phyloP scores from a whole-genome alignment of 1,140 invertebrate genomes.

The Habropoda laboriosa region DNA sequence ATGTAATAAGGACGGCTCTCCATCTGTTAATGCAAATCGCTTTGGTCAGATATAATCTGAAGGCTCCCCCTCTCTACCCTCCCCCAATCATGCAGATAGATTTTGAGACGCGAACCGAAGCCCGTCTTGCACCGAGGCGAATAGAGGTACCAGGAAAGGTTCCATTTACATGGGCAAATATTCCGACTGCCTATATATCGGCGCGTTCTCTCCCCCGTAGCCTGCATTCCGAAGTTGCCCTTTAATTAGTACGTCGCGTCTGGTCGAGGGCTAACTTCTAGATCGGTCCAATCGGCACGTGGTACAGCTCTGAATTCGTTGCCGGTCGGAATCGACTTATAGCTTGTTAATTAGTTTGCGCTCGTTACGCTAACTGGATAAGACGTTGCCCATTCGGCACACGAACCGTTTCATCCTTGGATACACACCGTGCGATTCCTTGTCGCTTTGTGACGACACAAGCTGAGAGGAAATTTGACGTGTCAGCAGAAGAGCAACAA shows the following conservation, averaged over 20 bases:
- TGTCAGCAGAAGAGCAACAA: too few relatives aligned
- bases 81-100: conserved; percentile 56
- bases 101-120: conserved; percentile 49
- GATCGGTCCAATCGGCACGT: conserved; percentile 66
- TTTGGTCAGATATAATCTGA: conserved; percentile 39
- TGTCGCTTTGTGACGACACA: too few relatives aligned
- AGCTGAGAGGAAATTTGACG: not conserved
- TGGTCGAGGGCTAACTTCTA: conserved; percentile 53
- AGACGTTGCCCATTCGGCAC: conserved; percentile 47
- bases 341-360: conserved; percentile 68
- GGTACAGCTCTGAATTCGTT: conserved; percentile 61
- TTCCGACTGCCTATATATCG: conserved; percentile 44
- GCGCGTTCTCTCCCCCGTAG: conserved; percentile 38
- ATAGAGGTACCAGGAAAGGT: conserved; percentile 56
- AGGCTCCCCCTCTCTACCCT: too few relatives aligned
- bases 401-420: not conserved
- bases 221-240: conserved; percentile 62
- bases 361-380: conserved; percentile 65
- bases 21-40: conserved; percentile 53
- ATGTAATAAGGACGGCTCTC: conserved; percentile 13
- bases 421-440: not conserved
- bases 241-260: conserved; percentile 71
- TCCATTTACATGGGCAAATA: conserved; percentile 61
- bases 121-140: conserved; percentile 30
- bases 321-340: conserved; percentile 62